Conservation (phyloP, 2,888 invertebrate species). For the Pandemis corylana region DNA sequence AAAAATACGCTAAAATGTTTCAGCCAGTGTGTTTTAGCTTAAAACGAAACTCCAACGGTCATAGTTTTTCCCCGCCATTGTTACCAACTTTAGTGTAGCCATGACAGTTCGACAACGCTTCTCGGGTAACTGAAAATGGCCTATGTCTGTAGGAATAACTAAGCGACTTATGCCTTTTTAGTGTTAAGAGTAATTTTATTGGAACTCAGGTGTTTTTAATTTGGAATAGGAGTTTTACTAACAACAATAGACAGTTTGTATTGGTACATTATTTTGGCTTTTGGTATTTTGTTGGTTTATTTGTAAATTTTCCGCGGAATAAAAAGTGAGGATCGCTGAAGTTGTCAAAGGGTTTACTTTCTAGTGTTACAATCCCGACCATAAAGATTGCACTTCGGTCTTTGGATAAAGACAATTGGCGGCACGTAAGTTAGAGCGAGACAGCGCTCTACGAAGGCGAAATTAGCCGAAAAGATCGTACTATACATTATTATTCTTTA, state of each 20-base stretch:
- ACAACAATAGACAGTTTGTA: slow-evolving; percentile 1
- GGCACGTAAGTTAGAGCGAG: no score
- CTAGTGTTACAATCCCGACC: no score
- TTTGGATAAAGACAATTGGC: no score
- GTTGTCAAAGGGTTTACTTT: no score
- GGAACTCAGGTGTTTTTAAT: slow-evolving; percentile 16
- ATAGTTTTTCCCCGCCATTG: slow-evolving; percentile 35
- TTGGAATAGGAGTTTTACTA: slow-evolving; percentile 18
- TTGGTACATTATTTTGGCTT: slow-evolving; percentile 24
- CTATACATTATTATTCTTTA: no score
- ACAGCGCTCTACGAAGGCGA: no score
- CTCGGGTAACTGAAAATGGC: slow-evolving; percentile 5
- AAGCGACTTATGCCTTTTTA: slow-evolving; percentile 1
- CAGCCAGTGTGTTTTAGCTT: slow-evolving; percentile 17
- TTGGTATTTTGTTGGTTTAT: neutral
- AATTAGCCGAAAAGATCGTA: no score
- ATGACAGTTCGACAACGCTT: slow-evolving; percentile 30
- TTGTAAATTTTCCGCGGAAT: no score
- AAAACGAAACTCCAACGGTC: slow-evolving; percentile 21
- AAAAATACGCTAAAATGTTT: slow-evolving; percentile 6
- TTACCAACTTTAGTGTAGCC: slow-evolving; percentile 23
- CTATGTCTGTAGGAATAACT: neutral
- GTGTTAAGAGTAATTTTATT: slow-evolving; percentile 9
- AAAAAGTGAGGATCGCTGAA: no score
- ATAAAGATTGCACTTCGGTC: no score